A percentile compares a stretch with the other conserved stretches of the same genome.
These are phyloP conservation scores for Cranoglanis bouderius DNA, from an alignment of 2,113 vertebrate genomes.

Conservation along the genomic window DNA sequence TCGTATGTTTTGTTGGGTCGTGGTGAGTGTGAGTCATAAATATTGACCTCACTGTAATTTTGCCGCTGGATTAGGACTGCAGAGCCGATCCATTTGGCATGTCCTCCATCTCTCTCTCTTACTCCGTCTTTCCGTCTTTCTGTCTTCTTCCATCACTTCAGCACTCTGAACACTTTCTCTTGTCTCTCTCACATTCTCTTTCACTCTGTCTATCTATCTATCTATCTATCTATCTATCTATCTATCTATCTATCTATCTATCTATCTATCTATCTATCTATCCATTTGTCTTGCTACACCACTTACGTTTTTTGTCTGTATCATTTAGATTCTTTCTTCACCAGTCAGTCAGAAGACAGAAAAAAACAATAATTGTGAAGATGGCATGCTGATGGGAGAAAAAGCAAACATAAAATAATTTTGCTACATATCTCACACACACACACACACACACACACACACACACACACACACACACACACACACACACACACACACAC, in stretches of 20 bases:
- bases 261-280: neutral
- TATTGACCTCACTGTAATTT: conserved; percentile 27
- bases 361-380: neutral
- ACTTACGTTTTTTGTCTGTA: neutral
- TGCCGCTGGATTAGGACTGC: neutral
- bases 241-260: neutral
- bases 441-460: no score
- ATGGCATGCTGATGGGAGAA: neutral
- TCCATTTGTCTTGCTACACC: neutral
- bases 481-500: no score
- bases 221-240: accelerated
- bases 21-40: conserved; percentile 7
- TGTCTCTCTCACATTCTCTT: neutral
- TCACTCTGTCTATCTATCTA: neutral
- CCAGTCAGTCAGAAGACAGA: neutral
- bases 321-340: neutral
- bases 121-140: neutral
- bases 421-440: neutral
- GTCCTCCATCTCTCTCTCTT: neutral
- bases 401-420: neutral
- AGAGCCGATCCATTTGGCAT: conserved; percentile 10
- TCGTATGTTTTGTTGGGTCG: neutral
- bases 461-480: no score
- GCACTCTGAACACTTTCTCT: neutral
- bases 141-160: neutral